Evolutionary conservation across 2,888 invertebrate species (phyloP).

Genomic region (Aporophyla lueneburgensis): DNA sequence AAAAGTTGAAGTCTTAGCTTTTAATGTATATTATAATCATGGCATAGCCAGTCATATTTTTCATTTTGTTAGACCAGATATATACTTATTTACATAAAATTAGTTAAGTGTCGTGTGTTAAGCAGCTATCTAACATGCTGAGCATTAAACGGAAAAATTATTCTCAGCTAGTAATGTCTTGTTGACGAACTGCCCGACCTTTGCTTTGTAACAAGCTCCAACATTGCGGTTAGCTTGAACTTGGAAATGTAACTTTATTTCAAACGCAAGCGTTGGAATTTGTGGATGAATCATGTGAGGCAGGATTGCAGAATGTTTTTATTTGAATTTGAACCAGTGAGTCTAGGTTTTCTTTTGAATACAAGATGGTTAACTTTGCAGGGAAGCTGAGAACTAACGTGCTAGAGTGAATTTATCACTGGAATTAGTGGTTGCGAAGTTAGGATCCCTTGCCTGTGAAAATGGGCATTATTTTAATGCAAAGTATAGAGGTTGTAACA

Average conservation of each 20-base stretch:
- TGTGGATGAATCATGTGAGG: constrained; percentile 77
- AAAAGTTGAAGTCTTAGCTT: constrained; percentile 84
- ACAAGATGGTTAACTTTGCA: constrained; percentile 89
- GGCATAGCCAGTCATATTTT: constrained; percentile 81
- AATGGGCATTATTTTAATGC: constrained; percentile 97
- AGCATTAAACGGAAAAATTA: constrained; percentile 90
- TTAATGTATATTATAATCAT: constrained; percentile 87
- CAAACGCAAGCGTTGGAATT: constrained; percentile 87
- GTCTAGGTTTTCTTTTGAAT: constrained; percentile 87
- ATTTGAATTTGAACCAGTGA: constrained; percentile 81
- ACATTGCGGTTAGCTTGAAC: constrained; percentile 79
- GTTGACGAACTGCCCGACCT: constrained; percentile 89
- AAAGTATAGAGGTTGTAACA: constrained; percentile 97
- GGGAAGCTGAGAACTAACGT: constrained; percentile 89
- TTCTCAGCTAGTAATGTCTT: constrained; percentile 89
- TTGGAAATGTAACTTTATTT: constrained; percentile 76
- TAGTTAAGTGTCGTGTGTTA: constrained; percentile 84
- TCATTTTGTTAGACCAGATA: constrained; percentile 79
- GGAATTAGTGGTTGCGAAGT: constrained; percentile 88
- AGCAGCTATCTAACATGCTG: constrained; percentile 86
- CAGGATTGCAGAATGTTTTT: constrained; percentile 83
- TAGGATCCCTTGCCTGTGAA: constrained; percentile 92
- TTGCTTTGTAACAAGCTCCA: constrained; percentile 88
- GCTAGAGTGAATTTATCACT: constrained; percentile 88
- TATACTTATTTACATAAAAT: constrained; percentile 75